Percentiles rank a stretch among this genome's conserved stretches.
Conservation (phyloP, 2,113 vertebrate genomes). For the Macquaria ambigua region DNA sequence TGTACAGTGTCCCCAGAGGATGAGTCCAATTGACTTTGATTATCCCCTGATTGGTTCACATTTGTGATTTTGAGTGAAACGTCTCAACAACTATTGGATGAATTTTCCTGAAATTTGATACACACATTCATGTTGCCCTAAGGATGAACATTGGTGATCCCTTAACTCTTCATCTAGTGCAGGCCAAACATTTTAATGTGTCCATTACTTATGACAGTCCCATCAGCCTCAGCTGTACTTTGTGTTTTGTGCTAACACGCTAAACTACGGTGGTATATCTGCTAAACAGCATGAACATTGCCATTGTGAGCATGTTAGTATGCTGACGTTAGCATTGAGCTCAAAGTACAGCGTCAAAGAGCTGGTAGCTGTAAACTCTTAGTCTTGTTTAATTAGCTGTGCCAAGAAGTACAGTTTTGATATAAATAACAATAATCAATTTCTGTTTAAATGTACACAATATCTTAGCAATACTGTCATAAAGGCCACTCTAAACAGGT, state of each 20-base stretch:
- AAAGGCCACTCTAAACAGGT: not conserved
- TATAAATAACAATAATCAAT: not conserved
- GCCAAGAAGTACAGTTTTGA: no score
- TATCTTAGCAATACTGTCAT: not conserved
- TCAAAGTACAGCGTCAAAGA: not conserved
- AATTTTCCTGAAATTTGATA: not conserved
- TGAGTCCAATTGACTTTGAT: not conserved
- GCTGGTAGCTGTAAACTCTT: not conserved
- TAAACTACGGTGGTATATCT: not conserved
- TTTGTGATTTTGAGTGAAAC: not conserved
- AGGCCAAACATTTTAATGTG: not conserved
- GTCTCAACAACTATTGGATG: not conserved
- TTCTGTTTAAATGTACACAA: not conserved
- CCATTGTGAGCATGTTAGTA: not conserved
- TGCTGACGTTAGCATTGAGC: not conserved
- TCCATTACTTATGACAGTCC: not conserved
- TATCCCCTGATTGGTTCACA: not conserved
- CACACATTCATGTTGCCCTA: not conserved
- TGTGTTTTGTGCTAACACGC: not conserved
- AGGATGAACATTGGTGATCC: not conserved
- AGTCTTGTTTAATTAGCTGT: not conserved
- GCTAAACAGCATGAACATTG: not conserved
- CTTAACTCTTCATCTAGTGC: not conserved
- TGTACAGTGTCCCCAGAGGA: not conserved
- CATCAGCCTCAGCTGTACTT: not conserved